These are phyloP conservation scores for Acrocephalus arundinaceus DNA, from an alignment of 2,113 vertebrate genomes.

Conservation along the genomic window DNA sequence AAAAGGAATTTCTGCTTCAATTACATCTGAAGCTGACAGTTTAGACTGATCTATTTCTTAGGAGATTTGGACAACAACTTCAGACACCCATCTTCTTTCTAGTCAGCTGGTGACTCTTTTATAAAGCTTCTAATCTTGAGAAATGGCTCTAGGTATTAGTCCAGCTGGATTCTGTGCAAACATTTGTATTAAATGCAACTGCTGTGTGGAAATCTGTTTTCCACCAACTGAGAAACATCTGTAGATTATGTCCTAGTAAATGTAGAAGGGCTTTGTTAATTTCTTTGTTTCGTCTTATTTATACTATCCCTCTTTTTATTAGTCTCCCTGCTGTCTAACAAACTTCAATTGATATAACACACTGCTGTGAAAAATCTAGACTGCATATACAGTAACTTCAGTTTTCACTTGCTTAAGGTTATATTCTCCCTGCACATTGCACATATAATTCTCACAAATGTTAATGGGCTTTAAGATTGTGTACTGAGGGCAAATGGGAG, in stretches of 20 bases:
- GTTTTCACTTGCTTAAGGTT: conserved; percentile 37
- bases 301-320: conserved; percentile 48
- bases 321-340: conserved; percentile 59
- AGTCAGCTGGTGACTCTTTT: background rate
- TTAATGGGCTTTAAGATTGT: conserved; percentile 53
- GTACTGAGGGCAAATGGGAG: conserved; percentile 32
- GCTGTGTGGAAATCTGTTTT: conserved; percentile 64
- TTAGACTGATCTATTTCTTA: background rate
- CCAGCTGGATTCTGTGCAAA: conserved; percentile 44
- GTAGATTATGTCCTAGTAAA: conserved; percentile 49
- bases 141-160: background rate
- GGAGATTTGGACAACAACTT: background rate
- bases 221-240: conserved; percentile 63
- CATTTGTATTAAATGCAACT: conserved; percentile 43
- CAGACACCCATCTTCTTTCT: background rate
- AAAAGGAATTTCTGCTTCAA: background rate
- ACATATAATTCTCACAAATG: conserved; percentile 38
- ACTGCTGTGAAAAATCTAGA: conserved; percentile 49
- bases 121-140: conserved; percentile 1
- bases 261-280: conserved; percentile 27
- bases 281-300: conserved; percentile 30
- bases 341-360: conserved; percentile 35
- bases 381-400: background rate
- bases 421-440: conserved; percentile 1
- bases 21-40: background rate